A percentile compares a stretch with the other conserved stretches of the same genome.
These are phyloP conservation scores for Microcebus jonahi DNA, from an alignment of 2,113 vertebrate species.

Conservation along the genomic window DNA sequence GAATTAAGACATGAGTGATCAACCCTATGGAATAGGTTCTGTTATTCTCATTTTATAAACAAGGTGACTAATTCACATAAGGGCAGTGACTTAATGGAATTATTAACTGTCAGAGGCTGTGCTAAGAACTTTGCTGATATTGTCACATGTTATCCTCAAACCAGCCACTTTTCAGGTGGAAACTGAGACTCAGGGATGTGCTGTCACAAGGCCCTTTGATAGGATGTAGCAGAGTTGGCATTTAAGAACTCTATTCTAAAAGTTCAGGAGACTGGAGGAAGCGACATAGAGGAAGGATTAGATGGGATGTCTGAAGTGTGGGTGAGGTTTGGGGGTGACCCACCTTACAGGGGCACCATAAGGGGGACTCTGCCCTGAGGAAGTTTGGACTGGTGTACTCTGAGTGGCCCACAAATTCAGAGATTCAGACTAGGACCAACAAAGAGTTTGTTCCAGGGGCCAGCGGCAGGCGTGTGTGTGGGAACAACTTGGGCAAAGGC, in stretches of 20 bases:
- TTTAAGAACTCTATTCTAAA: background rate
- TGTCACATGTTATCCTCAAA: constrained; percentile 10
- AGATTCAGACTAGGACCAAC: background rate
- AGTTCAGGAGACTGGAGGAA: background rate
- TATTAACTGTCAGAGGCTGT: background rate
- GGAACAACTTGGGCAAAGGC: background rate
- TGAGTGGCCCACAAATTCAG: background rate
- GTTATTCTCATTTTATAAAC: background rate
- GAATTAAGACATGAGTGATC: background rate
- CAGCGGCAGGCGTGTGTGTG: too few species aligned
- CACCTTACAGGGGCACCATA: background rate
- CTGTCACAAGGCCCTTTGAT: background rate
- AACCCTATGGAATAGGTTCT: background rate
- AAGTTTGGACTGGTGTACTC: background rate
- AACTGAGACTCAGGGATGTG: background rate
- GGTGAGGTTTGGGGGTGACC: background rate
- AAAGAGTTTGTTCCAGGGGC: background rate
- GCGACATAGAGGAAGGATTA: background rate
- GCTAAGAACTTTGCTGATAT: background rate
- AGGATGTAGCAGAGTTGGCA: background rate
- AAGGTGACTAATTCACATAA: background rate
- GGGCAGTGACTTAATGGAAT: background rate
- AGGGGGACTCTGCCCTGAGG: background rate
- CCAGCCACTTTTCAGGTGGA: background rate
- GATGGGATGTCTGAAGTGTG: background rate